Percentiles rank a stretch among this genome's conserved stretches.
phyloP scores from a whole-genome alignment of 2,797 vertebrate species.

The Cyclopterus lumpus region DNA sequence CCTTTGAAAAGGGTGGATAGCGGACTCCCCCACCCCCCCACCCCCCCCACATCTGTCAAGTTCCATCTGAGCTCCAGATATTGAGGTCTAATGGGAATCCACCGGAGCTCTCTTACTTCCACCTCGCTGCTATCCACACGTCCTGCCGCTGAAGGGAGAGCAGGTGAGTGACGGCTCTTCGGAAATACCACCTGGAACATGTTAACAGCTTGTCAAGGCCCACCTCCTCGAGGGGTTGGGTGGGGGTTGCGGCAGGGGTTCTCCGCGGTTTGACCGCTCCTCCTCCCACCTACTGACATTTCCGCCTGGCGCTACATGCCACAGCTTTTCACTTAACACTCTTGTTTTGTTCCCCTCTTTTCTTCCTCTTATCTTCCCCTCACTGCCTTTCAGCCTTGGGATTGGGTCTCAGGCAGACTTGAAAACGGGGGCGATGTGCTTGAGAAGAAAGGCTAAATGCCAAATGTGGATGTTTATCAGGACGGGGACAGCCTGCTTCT shows the following conservation, averaged over 20 bases:
- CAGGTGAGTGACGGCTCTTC: conserved; percentile 55
- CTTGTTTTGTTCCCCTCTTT: conserved; percentile 33
- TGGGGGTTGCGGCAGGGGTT: conserved; percentile 3
- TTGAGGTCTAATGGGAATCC: conserved; percentile 58
- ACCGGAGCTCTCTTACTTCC: conserved; percentile 26
- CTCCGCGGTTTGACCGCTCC: neutral
- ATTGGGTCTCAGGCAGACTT: conserved; percentile 34
- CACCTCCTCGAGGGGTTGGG: conserved; percentile 10
- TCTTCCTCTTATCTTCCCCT: conserved; percentile 48
- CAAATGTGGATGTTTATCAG: conserved; percentile 66
- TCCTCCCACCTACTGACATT: conserved; percentile 56
- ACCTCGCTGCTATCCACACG: conserved; percentile 2
- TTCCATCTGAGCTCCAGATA: conserved; percentile 49
- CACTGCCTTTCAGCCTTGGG: conserved; percentile 34
- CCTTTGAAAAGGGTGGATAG: conserved; percentile 1
- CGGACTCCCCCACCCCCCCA: conserved; percentile 1
- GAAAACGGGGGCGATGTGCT: conserved; percentile 29
- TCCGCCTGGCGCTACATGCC: conserved; percentile 27
- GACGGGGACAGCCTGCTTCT: conserved; percentile 34
- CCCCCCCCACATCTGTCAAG: conserved; percentile 28
- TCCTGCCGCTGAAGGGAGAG: conserved; percentile 11
- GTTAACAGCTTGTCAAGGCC: conserved; percentile 50
- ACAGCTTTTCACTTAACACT: conserved; percentile 48
- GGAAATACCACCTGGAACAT: conserved; percentile 58
- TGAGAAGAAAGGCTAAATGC: conserved; percentile 53